phyloP scores from a whole-genome alignment of 53 echinoderm and acorn worm species.

The Apostichopus leukothele region DNA sequence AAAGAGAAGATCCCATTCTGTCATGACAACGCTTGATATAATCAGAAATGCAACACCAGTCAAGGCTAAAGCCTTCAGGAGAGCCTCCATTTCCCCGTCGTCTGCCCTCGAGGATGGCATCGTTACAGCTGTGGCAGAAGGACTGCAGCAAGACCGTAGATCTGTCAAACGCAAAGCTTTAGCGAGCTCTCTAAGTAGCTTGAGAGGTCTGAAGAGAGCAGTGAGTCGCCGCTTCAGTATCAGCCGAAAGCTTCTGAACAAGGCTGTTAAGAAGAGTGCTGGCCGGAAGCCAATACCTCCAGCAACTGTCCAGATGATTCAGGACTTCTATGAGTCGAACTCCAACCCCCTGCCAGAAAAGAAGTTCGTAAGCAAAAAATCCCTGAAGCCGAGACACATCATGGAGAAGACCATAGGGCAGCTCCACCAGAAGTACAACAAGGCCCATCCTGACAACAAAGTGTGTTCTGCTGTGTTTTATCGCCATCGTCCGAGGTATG shows the following conservation, averaged over 20 bases:
- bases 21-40: constrained; percentile 39
- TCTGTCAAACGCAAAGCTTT: constrained; percentile 8
- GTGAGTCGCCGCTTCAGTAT: constrained; percentile 46
- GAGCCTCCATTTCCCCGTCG: neutral
- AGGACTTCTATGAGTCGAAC: constrained; percentile 55
- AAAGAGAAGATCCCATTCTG: constrained; percentile 24
- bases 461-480: constrained; percentile 30
- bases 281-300: constrained; percentile 19
- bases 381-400: constrained; percentile 42
- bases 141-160: neutral
- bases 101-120: neutral
- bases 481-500: constrained; percentile 32
- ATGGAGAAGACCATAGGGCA: constrained; percentile 41
- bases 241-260: constrained; percentile 45
- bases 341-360: constrained; percentile 56
- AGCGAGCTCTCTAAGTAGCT: constrained; percentile 9
- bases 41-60: constrained; percentile 25
- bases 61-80: constrained; percentile 10
- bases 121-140: neutral
- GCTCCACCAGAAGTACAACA: constrained; percentile 23
- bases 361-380: constrained; percentile 58
- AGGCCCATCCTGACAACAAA: constrained; percentile 30
- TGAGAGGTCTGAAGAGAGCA: constrained; percentile 55
- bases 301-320: constrained; percentile 36
- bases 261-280: constrained; percentile 20